These are phyloP conservation scores for Catamblyrhynchus diadema DNA, from an alignment of 2,797 vertebrate genomes.

Conservation along the genomic window DNA sequence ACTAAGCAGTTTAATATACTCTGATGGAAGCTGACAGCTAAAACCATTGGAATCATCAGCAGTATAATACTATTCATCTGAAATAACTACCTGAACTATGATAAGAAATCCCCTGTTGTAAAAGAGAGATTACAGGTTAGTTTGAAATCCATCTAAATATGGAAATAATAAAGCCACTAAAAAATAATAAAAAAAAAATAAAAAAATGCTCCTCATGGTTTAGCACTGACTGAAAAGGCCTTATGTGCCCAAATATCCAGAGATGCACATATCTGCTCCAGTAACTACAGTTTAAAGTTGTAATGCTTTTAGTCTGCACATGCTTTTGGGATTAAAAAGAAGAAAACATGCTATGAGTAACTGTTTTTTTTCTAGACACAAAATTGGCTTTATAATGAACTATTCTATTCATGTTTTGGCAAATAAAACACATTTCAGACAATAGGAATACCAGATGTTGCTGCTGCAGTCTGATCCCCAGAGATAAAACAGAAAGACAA, in stretches of 20 bases:
- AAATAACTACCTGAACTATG: neutral
- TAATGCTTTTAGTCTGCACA: neutral
- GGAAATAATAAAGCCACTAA: neutral
- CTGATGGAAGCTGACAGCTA: neutral
- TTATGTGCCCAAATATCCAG: neutral
- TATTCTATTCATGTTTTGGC: neutral
- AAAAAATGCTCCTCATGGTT: neutral
- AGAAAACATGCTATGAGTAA: neutral
- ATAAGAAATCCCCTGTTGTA: neutral
- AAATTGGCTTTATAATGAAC: neutral
- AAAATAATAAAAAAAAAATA: neutral
- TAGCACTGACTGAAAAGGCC: neutral
- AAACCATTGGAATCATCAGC: neutral
- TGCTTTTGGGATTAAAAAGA: neutral
- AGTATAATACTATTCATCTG: neutral
- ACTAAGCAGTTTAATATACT: neutral
- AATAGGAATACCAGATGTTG: neutral
- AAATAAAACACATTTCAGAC: neutral
- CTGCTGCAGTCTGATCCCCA: neutral
- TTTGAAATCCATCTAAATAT: neutral
- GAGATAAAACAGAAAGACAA: neutral
- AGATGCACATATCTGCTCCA: neutral
- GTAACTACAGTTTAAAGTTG: neutral
- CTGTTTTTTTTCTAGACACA: neutral
- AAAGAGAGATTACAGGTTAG: neutral